A percentile compares a stretch with the other conserved stretches of the same genome.
Conservation (phyloP, 1,140 invertebrate species). For the Neodiprion lecontei region DNA sequence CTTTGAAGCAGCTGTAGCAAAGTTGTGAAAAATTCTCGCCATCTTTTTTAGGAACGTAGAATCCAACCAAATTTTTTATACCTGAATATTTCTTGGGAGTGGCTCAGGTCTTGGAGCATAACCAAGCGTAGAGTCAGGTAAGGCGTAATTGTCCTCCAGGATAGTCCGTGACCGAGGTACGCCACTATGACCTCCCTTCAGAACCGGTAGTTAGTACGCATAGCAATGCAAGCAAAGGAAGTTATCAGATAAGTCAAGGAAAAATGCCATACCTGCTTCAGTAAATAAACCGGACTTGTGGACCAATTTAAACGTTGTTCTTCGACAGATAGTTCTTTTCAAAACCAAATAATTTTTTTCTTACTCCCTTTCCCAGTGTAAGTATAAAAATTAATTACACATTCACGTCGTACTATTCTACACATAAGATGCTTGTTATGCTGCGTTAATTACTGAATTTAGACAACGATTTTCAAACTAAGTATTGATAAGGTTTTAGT, state of each 20-base stretch:
- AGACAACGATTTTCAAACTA: background rate
- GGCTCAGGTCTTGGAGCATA: conserved; percentile 54
- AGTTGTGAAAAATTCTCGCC: too few species aligned
- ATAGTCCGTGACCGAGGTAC: conserved; percentile 58
- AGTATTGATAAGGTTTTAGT: background rate
- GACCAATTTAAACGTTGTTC: background rate
- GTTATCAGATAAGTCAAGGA: conserved; percentile 1
- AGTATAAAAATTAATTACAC: background rate
- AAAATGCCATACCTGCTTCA: background rate
- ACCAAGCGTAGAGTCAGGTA: conserved; percentile 53
- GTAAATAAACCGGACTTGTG: background rate
- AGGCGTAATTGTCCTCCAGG: conserved; percentile 56
- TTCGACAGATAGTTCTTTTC: background rate
- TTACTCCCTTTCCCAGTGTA: background rate
- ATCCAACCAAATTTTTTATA: conserved; percentile 44
- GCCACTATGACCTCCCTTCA: conserved; percentile 60
- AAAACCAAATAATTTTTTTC: background rate
- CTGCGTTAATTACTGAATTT: background rate
- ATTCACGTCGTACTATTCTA: background rate
- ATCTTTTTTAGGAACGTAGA: background rate
- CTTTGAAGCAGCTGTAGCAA: too few species aligned
- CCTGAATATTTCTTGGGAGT: conserved; percentile 56
- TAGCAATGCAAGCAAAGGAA: conserved; percentile 54
- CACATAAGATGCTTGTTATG: background rate
- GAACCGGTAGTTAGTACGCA: conserved; percentile 61